Evolutionary conservation across 2,113 vertebrate genomes (phyloP).

Genomic region (Athene noctua): DNA sequence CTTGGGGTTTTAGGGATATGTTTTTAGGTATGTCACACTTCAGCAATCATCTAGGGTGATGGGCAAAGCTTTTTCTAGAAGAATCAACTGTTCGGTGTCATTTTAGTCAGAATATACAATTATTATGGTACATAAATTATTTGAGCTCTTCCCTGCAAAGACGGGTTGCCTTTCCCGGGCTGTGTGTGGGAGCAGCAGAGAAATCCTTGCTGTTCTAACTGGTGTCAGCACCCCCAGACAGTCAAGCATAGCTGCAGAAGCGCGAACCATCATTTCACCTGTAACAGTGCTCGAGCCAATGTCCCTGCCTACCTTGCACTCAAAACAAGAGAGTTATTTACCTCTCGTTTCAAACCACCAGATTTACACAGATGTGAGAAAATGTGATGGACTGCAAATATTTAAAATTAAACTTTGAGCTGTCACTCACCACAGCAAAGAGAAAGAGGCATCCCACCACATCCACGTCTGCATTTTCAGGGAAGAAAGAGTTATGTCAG

Average conservation of each 20-base stretch:
- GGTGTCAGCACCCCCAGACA: neutral
- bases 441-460: neutral
- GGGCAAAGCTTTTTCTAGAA: slow-evolving; percentile 40
- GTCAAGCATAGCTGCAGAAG: neutral
- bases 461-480: neutral
- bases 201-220: neutral
- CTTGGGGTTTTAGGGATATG: neutral
- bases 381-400: neutral
- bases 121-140: slow-evolving; percentile 42
- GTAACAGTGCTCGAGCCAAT: neutral
- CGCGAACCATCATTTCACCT: neutral
- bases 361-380: neutral
- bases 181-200: slow-evolving; percentile 10
- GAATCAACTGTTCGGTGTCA: neutral
- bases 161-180: slow-evolving; percentile 5
- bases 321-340: neutral
- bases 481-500: fast-evolving
- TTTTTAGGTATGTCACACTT: neutral
- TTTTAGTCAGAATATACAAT: slow-evolving; percentile 10
- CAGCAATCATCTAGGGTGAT: neutral
- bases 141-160: neutral
- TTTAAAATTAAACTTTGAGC: neutral
- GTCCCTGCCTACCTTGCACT: neutral
- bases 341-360: neutral
- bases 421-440: neutral